Conservation (phyloP, 2,888 invertebrate species). For the Drosophila merina region DNA sequence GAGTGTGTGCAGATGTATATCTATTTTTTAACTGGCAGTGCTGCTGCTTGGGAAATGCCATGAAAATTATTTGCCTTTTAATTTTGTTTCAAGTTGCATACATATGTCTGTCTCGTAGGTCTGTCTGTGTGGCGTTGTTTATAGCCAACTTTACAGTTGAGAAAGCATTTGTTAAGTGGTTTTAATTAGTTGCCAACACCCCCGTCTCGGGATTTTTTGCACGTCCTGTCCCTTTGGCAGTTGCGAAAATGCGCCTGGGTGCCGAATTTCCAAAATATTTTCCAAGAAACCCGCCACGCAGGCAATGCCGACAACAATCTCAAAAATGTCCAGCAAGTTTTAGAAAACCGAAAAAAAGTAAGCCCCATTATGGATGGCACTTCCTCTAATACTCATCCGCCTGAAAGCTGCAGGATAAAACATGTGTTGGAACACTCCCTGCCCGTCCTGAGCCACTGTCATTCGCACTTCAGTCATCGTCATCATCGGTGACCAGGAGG, state of each 20-base stretch:
- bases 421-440: conserved; percentile 5
- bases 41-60: conserved; percentile 54
- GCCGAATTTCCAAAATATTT: not conserved
- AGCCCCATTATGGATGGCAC: not conserved
- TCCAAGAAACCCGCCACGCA: not conserved
- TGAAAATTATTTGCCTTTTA: conserved; percentile 79
- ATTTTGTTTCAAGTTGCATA: conserved; percentile 75
- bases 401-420: not conserved
- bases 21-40: conserved; percentile 47
- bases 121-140: conserved; percentile 62
- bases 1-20: conserved; percentile 1
- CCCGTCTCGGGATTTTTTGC: not conserved
- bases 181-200: conserved; percentile 68
- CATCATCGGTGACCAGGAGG: conserved; percentile 26
- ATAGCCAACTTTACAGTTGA: conserved; percentile 81
- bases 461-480: conserved; percentile 50
- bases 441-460: conserved; percentile 8
- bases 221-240: not conserved
- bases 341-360: not conserved
- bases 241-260: not conserved
- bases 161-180: conserved; percentile 75
- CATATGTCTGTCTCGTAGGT: conserved; percentile 56
- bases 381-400: not conserved
- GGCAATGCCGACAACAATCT: too few species aligned
- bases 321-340: not conserved